phyloP scores from a whole-genome alignment of 2,113 vertebrate genomes.

The Petroica traversi region DNA sequence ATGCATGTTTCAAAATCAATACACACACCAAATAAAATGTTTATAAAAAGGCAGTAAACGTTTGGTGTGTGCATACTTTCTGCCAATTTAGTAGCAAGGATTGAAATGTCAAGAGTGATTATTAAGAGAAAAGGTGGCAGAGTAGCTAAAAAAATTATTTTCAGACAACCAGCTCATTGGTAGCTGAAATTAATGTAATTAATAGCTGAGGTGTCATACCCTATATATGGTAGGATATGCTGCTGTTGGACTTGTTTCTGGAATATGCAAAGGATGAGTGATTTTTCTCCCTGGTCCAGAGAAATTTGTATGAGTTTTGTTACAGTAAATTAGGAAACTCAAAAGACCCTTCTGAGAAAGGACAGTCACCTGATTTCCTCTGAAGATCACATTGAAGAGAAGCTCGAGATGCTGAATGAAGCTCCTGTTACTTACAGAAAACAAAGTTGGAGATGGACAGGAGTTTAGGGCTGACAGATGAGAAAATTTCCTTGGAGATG shows the following conservation, averaged over 20 bases:
- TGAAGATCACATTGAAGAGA: background rate
- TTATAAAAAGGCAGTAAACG: too few relatives aligned
- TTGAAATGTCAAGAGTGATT: background rate
- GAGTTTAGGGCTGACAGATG: background rate
- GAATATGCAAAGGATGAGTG: background rate
- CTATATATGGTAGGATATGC: rapidly evolving
- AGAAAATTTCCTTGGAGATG: background rate
- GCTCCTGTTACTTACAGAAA: background rate
- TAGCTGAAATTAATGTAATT: background rate
- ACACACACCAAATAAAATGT: too few relatives aligned
- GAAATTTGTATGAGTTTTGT: background rate
- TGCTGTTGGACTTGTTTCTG: background rate
- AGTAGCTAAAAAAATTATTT: background rate
- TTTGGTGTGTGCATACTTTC: background rate
- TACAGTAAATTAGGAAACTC: background rate
- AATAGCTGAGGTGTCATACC: background rate
- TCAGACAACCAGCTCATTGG: background rate
- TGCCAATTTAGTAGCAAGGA: background rate
- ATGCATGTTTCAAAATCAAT: background rate
- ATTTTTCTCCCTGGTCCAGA: background rate
- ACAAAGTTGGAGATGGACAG: background rate
- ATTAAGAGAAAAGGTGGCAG: background rate
- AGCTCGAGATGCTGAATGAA: background rate
- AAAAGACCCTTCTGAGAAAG: background rate
- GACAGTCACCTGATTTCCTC: background rate